These are phyloP conservation scores for Holocentrus rufus DNA, from an alignment of 2,797 vertebrate species.

Conservation along the genomic window DNA sequence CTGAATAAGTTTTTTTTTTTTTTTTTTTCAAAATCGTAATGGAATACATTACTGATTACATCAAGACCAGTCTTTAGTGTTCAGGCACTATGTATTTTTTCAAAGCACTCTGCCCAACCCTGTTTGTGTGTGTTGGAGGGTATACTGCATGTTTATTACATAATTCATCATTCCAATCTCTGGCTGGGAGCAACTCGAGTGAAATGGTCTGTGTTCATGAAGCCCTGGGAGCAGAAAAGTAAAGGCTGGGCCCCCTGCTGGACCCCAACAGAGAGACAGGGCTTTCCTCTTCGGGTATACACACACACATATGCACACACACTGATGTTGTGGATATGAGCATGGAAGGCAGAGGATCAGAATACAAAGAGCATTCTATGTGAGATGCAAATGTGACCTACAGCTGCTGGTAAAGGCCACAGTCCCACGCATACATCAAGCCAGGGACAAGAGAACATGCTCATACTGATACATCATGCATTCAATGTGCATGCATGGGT, in stretches of 20 bases:
- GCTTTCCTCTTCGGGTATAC: not conserved
- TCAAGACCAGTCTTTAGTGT: no score
- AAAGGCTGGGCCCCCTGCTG: not conserved
- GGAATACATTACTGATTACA: no score
- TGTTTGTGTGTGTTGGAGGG: no score
- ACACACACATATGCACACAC: not conserved
- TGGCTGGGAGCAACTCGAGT: not conserved
- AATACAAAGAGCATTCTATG: conserved; percentile 18
- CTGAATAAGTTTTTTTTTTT: no score
- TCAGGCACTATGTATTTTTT: no score
- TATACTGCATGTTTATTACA: not conserved
- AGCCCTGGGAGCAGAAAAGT: not conserved
- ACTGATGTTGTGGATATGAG: not conserved
- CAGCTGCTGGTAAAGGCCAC: conserved; percentile 21
- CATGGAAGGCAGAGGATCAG: not conserved
- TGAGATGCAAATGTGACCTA: conserved; percentile 37
- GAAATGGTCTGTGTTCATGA: not conserved
- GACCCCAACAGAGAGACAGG: not conserved
- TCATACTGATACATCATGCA: not conserved
- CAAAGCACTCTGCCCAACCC: no score
- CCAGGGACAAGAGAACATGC: not conserved
- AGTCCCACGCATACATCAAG: not conserved
- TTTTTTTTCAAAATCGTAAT: no score
- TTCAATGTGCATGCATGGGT: not conserved
- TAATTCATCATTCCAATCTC: not conserved